Conservation (phyloP, 2,797 vertebrate genomes). For the Liasis olivaceus region DNA sequence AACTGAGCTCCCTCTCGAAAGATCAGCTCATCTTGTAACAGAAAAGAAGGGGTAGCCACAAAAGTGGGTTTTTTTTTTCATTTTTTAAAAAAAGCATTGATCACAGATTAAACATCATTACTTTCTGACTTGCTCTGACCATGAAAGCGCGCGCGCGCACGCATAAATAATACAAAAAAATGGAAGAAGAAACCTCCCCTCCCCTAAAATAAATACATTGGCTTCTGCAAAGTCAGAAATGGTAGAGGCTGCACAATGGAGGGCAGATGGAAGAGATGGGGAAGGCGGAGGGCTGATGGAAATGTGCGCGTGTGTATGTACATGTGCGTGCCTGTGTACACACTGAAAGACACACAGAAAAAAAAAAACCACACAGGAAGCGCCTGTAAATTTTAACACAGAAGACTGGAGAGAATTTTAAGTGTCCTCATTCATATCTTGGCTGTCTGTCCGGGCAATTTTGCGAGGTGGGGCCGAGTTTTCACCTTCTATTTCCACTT, state of each 20-base stretch:
- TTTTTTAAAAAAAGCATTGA: constrained; percentile 39
- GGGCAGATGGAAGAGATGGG: not conserved
- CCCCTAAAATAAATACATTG: constrained; percentile 76
- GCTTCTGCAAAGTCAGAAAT: constrained; percentile 72
- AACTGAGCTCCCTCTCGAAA: not conserved
- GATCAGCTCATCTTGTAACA: not conserved
- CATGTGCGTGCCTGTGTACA: constrained; percentile 48
- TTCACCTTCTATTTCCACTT: constrained; percentile 82
- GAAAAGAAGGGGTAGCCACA: not conserved
- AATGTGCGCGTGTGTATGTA: not conserved
- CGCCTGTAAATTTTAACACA: constrained; percentile 40
- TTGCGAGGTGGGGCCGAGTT: constrained; percentile 84
- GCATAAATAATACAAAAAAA: constrained; percentile 76
- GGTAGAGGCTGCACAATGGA: constrained; percentile 59
- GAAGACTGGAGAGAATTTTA: constrained; percentile 61
- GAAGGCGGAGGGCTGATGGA: not conserved
- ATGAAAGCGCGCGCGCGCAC: constrained; percentile 4
- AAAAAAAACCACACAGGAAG: constrained; percentile 55
- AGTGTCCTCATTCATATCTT: constrained; percentile 85
- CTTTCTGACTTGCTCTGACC: constrained; percentile 51
- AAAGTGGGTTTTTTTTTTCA: not conserved
- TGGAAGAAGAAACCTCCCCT: not conserved
- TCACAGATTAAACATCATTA: constrained; percentile 49
- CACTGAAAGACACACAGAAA: constrained; percentile 21
- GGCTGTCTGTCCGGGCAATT: constrained; percentile 86